Conservation (phyloP, 2,797 vertebrate species). For the Artibeus lituratus region DNA sequence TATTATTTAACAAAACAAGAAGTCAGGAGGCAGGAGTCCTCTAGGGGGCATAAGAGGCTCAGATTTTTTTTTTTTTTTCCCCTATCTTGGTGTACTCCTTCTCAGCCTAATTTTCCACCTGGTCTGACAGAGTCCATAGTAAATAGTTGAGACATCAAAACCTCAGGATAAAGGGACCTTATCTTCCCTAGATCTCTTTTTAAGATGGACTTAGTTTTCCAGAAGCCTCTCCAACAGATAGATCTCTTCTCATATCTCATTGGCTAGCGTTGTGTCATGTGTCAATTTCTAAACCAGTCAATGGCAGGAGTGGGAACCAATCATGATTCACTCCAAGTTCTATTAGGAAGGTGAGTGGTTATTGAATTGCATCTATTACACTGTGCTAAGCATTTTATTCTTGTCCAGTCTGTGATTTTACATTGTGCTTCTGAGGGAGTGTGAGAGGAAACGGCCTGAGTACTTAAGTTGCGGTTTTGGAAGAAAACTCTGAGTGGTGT, state of each 20-base stretch:
- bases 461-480: not conserved
- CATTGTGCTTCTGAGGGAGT: not conserved
- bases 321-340: not conserved
- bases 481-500: not conserved
- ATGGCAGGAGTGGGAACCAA: not conserved
- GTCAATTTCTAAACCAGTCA: not conserved
- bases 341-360: not conserved
- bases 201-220: not conserved
- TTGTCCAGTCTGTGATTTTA: not conserved
- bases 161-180: not conserved
- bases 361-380: not conserved
- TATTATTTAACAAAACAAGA: conserved; percentile 11
- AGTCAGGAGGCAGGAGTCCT: not conserved
- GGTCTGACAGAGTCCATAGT: not conserved
- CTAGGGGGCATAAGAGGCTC: not conserved
- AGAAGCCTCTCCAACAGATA: not conserved
- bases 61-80: not conserved
- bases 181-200: not conserved
- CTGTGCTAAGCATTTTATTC: conserved; percentile 14
- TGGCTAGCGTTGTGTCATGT: not conserved
- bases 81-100: not conserved
- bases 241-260: not conserved
- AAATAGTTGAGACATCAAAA: not conserved
- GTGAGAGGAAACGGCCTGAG: not conserved
- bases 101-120: not conserved